These are phyloP conservation scores for Aphelenchoides bicaudatus DNA, from an alignment of 2,888 invertebrate species.

Conservation along the genomic window DNA sequence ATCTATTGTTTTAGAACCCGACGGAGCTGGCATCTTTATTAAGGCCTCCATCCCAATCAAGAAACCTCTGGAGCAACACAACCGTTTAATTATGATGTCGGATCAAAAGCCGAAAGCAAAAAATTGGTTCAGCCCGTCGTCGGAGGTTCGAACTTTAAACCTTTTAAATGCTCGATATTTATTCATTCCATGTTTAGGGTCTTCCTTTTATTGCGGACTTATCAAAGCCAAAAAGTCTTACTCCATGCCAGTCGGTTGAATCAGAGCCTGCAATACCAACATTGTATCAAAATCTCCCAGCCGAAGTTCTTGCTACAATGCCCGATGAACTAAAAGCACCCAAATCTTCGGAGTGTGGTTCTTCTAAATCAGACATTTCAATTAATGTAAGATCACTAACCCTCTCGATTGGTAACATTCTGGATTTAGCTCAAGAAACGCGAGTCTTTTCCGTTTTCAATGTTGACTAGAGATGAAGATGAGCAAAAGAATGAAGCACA, in stretches of 20 bases:
- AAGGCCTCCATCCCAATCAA: slow-evolving; percentile 21
- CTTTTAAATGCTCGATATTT: slow-evolving; percentile 7
- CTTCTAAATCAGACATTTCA: slow-evolving; percentile 1
- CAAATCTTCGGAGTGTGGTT: neutral
- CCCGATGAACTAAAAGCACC: slow-evolving; percentile 17
- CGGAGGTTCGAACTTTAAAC: slow-evolving; percentile 1
- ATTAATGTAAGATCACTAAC: neutral
- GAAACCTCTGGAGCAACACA: slow-evolving; percentile 9
- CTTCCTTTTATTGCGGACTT: slow-evolving; percentile 18
- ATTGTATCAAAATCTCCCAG: slow-evolving; percentile 16
- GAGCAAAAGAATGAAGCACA: slow-evolving; percentile 10
- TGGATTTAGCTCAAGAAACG: slow-evolving; percentile 7
- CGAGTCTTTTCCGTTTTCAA: slow-evolving; percentile 10
- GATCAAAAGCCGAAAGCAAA: slow-evolving; percentile 18
- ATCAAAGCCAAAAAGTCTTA: slow-evolving; percentile 10
- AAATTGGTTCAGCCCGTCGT: slow-evolving; percentile 19
- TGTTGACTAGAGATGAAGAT: slow-evolving; percentile 3
- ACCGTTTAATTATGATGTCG: slow-evolving; percentile 7
- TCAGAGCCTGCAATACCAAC: slow-evolving; percentile 17
- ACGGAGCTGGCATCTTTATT: slow-evolving; percentile 10
- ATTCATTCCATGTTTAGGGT: slow-evolving; percentile 10
- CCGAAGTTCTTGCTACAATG: slow-evolving; percentile 19
- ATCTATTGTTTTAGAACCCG: neutral
- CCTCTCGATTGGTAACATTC: neutral
- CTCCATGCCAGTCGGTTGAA: slow-evolving; percentile 1